phyloP scores from a whole-genome alignment of 2,888 invertebrate species.

The Andrena dorsata region DNA sequence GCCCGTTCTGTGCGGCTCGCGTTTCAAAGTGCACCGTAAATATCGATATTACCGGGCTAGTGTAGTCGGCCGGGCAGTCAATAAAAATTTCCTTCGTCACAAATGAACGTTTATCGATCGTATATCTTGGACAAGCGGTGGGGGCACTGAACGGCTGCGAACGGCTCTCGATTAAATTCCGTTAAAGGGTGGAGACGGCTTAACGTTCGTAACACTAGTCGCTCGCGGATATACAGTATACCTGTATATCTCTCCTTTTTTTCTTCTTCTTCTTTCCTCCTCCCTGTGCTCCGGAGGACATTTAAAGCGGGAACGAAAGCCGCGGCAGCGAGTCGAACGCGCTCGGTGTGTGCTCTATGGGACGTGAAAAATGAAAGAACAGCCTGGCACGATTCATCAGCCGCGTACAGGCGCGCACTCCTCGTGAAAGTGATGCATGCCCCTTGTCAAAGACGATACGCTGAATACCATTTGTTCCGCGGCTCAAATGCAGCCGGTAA shows the following conservation, averaged over 20 bases:
- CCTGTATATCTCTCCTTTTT: slow-evolving; percentile 8
- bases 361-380: slow-evolving; percentile 71
- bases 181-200: slow-evolving; percentile 53
- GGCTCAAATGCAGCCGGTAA: slow-evolving; percentile 45
- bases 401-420: slow-evolving; percentile 50
- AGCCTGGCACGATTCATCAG: slow-evolving; percentile 64
- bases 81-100: slow-evolving; percentile 55
- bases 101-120: slow-evolving; percentile 57
- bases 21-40: slow-evolving; percentile 39
- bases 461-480: slow-evolving; percentile 65
- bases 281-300: slow-evolving; percentile 18
- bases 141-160: slow-evolving; percentile 35
- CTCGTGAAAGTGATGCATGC: slow-evolving; percentile 71
- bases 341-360: slow-evolving; percentile 25
- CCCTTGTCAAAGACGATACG: slow-evolving; percentile 66
- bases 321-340: slow-evolving; percentile 24
- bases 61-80: slow-evolving; percentile 33
- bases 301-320: slow-evolving; percentile 39
- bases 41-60: slow-evolving; percentile 40
- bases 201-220: slow-evolving; percentile 30
- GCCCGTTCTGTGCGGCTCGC: neutral
- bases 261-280: neutral
- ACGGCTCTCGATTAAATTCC: slow-evolving; percentile 54
- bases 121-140: slow-evolving; percentile 44
- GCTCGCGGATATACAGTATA: slow-evolving; percentile 28